Base-by-base conservation (phyloP, 2,888 invertebrate genomes). In the Drosophila eohydei region DNA sequence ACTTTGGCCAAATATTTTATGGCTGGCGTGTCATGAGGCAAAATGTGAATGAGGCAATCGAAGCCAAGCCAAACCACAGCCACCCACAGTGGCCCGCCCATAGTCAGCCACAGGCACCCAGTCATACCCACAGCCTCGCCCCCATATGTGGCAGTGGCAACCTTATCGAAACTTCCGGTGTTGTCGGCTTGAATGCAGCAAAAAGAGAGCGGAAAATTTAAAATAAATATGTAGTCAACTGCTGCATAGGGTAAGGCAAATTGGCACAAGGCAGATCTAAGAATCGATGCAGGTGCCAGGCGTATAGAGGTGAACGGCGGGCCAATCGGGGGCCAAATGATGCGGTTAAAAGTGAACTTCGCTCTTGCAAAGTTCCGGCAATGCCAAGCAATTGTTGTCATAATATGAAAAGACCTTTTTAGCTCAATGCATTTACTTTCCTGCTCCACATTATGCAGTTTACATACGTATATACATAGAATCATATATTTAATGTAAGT, bases 1-100 rank as follows among this genome's bases (percentile, higher is more conserved):
- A 88, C 83, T 83, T 80, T 70, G 88, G 86, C 68, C 71, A 72
- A 72, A 78, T 73, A 88, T 83, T 88, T 85, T 85, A 83, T 88
- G 86, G 71, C 69, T 70, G 72, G 68, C 84, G 65, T 73, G 76
- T 76, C 76, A 78, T 68, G 70, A 63, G 57, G 66, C 63, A 67
- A 73, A 74, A 66, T 66, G 68, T 59, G 73, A 58, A 65, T 58
- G 68, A 64, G 59, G 66, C 75, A 57, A 59, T 78, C 64, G 78
- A 68, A 67, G 62, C 28, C 48, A 40, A 38, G 41, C 44, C 43
- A 43, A 52, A 63, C 48, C 51, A 61, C 61, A 38, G 12, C 16
- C 32, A 50, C 2, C 16, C 50, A 32, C 16, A 21, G 21, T 1
- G 1, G 21, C 21, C 21, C 21, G 21, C 21, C 21, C 21, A 21